Evolutionary conservation across 2,888 invertebrate species (phyloP), one percentile per base, ranked within the genome.

Genomic region (Hydraecia micacea): DNA sequence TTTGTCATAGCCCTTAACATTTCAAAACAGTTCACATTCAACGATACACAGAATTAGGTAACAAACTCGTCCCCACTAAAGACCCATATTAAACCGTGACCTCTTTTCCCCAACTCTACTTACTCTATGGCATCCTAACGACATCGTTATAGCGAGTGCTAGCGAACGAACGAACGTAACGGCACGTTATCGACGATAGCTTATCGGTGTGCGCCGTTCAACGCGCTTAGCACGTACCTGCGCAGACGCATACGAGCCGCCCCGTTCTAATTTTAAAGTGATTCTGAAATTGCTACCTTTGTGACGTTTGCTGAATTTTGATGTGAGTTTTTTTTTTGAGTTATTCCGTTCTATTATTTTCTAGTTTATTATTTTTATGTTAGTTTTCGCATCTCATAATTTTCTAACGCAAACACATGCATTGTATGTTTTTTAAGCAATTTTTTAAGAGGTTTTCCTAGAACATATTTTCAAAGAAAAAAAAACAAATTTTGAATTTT

Each of bases 101-200:
- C 8, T 69, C 39, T 73, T 49, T 79, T 9, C 4, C 15, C n/a
- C 36, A 65, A 65, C 13, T 52, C 2, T 39, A 52, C 49, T 7
- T 87, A 87, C n/a, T 91, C 91, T 91, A 46, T 91, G 91, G 58
- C 82, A 32, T 76, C 75, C 62, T 87, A 88, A 87, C 89, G 87
- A 88, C 87, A 83, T 85, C 87, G 87, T 87, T 90, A 90, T 87
- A 88, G 88, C 90, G 90, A 87, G 87, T 81, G 73, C 80, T 82
- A 81, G 77, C 84, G 81, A 70, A 28, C 76, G 86, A 89, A 87
- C 77, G 86, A 90, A 87, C 87, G 90, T 91, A 91, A 91, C 92
- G 92, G 85, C 86, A 88, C 86, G 91, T 87, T 92, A 93, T 91
- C 91, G 90, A 71, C 87, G 90, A 90, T 90, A 91, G 86, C 90